Evolutionary conservation across 2,113 vertebrate species (phyloP).

Genomic region (Zingel zingel): DNA sequence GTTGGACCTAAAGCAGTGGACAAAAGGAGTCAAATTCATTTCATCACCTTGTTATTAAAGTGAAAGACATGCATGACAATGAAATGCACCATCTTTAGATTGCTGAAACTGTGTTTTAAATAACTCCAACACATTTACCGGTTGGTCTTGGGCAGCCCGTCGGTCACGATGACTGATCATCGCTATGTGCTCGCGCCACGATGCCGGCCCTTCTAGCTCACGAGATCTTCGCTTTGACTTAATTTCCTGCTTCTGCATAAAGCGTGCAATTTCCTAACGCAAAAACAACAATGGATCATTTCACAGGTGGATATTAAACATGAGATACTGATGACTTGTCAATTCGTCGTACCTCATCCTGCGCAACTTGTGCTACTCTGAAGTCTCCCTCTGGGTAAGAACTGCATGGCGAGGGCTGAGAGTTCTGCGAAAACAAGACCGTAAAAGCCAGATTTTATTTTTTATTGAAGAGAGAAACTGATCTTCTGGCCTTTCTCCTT

Average conservation of each 20-base stretch:
- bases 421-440: slow-evolving; percentile 50
- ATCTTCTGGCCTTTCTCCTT: background rate
- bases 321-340: background rate
- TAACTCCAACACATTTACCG: slow-evolving; percentile 49
- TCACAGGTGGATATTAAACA: background rate
- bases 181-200: slow-evolving; percentile 66
- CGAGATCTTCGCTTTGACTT: slow-evolving; percentile 76
- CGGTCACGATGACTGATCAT: slow-evolving; percentile 68
- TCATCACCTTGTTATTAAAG: background rate
- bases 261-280: slow-evolving; percentile 86
- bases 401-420: slow-evolving; percentile 20
- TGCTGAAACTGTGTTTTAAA: background rate
- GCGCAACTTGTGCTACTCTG: slow-evolving; percentile 82
- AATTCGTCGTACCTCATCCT: slow-evolving; percentile 80
- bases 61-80: background rate
- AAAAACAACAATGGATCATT: background rate
- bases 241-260: slow-evolving; percentile 87
- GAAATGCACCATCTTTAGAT: background rate
- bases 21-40: background rate
- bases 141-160: slow-evolving; percentile 67
- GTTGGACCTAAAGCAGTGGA: slow-evolving; percentile 51
- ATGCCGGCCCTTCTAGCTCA: slow-evolving; percentile 68
- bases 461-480: background rate
- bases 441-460: background rate
- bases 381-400: slow-evolving; percentile 76